These are phyloP conservation scores for Auanema sp. DNA, from an alignment of 2,888 invertebrate genomes.

Conservation along the genomic window DNA sequence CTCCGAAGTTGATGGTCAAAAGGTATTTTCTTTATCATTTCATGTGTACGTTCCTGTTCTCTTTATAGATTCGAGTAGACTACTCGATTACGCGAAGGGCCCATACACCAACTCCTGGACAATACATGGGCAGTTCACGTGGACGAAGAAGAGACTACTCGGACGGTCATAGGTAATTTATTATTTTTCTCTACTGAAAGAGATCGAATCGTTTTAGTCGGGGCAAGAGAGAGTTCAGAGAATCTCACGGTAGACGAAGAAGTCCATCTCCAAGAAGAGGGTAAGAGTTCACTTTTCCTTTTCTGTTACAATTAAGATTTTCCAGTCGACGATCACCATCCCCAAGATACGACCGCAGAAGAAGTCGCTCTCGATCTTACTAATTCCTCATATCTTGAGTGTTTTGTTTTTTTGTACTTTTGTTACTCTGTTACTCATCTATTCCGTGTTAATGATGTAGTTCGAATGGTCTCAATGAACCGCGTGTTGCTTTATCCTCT, in stretches of 20 bases:
- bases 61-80: constrained; percentile 51
- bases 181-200: neutral
- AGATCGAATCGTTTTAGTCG: neutral
- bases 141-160: constrained; percentile 22
- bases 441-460: too few relatives aligned
- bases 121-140: constrained; percentile 54
- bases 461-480: too few relatives aligned
- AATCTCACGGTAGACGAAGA: neutral
- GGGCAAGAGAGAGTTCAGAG: neutral
- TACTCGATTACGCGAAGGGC: constrained; percentile 57
- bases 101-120: constrained; percentile 60
- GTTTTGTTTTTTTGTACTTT: too few relatives aligned
- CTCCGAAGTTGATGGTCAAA: constrained; percentile 40
- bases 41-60: neutral
- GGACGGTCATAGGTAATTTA: neutral
- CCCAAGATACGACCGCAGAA: constrained; percentile 17
- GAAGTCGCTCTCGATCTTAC: constrained; percentile 18
- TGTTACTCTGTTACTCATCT: too few relatives aligned
- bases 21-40: constrained; percentile 18
- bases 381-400: too few relatives aligned
- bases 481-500: too few relatives aligned
- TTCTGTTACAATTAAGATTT: neutral
- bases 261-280: neutral
- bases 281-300: neutral
- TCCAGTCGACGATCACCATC: constrained; percentile 16